A percentile compares a stretch with the other conserved stretches of the same genome.
Conservation (phyloP, 2,888 invertebrate species). For the Cantharis lateralis region DNA sequence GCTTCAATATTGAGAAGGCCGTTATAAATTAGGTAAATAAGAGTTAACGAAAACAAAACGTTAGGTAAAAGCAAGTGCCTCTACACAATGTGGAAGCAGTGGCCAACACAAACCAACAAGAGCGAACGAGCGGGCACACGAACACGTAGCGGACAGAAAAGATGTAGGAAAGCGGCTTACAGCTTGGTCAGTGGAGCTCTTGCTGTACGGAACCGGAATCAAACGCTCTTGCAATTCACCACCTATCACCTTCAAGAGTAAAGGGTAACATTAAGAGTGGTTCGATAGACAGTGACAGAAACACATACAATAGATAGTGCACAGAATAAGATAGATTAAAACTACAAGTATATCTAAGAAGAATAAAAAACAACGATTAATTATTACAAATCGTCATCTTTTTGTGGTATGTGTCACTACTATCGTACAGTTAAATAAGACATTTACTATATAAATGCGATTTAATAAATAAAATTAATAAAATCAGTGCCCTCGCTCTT, state of each 20-base stretch:
- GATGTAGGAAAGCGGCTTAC: conserved; percentile 83
- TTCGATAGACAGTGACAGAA: conserved; percentile 61
- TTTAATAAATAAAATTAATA: not conserved
- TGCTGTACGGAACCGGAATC: conserved; percentile 99
- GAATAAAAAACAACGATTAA: conserved; percentile 29
- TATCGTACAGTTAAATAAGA: not conserved
- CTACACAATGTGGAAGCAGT: conserved; percentile 50
- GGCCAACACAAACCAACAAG: conserved; percentile 55
- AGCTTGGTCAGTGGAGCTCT: conserved; percentile 99
- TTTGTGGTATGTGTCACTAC: not conserved
- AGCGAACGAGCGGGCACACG: conserved; percentile 54
- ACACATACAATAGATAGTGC: conserved; percentile 58
- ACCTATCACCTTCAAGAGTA: conserved; percentile 99
- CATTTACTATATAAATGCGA: not conserved
- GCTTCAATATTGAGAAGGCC: conserved; percentile 33
- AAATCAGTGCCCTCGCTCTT: not conserved
- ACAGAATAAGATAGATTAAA: conserved; percentile 59
- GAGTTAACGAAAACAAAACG: conserved; percentile 27
- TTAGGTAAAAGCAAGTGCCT: conserved; percentile 34
- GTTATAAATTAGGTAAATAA: conserved; percentile 27
- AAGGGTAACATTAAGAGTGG: conserved; percentile 81
- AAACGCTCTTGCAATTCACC: conserved; percentile 99
- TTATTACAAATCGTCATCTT: not conserved
- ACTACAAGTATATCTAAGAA: conserved; percentile 53
- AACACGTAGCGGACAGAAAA: conserved; percentile 59